phyloP scores from a whole-genome alignment of 92 coral and sea anemone genomes.

The Epizoanthus stellaris region DNA sequence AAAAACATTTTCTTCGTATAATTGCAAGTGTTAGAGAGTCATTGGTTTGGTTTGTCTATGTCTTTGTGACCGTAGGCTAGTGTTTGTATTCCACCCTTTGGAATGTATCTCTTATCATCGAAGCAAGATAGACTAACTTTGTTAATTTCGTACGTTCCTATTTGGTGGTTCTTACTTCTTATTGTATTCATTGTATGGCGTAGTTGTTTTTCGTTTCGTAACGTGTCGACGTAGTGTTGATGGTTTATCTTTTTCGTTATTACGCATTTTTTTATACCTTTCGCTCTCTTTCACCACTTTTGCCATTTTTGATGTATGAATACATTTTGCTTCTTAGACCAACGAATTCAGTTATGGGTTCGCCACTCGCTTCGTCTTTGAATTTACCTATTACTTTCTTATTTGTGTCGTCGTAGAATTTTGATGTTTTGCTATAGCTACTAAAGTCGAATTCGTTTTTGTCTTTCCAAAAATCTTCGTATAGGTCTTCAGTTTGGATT shows the following conservation, averaged over 20 bases:
- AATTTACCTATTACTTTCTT: not conserved
- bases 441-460: not conserved
- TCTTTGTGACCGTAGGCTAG: no score
- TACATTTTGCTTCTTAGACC: not conserved
- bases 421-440: not conserved
- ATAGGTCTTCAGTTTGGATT: slow-evolving; percentile 37
- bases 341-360: not conserved
- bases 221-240: not conserved
- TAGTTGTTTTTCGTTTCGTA: not conserved
- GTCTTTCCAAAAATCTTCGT: slow-evolving; percentile 31
- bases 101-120: not conserved
- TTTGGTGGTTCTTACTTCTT: not conserved
- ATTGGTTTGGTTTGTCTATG: no score
- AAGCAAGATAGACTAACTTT: not conserved
- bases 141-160: not conserved
- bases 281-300: not conserved
- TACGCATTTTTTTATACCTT: not conserved
- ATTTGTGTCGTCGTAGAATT: not conserved
- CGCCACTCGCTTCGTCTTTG: not conserved
- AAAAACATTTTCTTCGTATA: no score
- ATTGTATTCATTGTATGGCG: not conserved
- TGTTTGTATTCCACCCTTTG: not conserved
- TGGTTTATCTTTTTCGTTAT: not conserved
- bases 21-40: no score
- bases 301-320: not conserved